These are phyloP conservation scores for Tinamus guttatus DNA, from an alignment of 2,113 vertebrate genomes.

Conservation along the genomic window DNA sequence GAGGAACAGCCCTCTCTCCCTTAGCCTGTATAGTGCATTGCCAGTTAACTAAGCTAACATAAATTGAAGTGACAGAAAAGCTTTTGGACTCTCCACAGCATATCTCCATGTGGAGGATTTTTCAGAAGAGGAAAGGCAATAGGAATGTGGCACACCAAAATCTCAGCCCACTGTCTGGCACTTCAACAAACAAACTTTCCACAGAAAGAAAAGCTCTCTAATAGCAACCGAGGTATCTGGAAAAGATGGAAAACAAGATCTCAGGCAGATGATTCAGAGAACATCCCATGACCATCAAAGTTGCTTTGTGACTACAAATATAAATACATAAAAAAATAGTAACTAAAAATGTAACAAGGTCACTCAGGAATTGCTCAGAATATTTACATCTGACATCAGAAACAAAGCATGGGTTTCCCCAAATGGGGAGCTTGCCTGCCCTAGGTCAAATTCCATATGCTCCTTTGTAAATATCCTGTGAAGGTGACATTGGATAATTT, in stretches of 20 bases:
- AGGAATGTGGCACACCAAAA: background rate
- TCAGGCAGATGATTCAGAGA: background rate
- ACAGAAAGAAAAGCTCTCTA: background rate
- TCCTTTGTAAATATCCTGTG: background rate
- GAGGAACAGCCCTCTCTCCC: background rate
- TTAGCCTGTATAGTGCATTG: background rate
- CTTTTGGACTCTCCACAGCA: background rate
- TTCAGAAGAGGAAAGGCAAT: background rate
- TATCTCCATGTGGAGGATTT: background rate
- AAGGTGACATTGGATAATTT: background rate
- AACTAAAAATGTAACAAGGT: background rate
- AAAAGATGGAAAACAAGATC: background rate
- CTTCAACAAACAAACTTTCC: background rate
- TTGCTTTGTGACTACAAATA: background rate
- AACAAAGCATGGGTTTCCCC: background rate
- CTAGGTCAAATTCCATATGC: background rate
- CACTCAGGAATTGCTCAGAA: background rate
- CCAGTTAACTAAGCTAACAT: background rate
- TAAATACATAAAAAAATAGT: background rate
- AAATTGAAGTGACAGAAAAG: background rate
- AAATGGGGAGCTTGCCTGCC: rapidly evolving
- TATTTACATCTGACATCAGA: background rate
- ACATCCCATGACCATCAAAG: background rate
- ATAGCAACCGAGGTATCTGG: background rate
- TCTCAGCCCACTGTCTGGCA: background rate